Evolutionary conservation across 1,140 invertebrate genomes (phyloP).

Genomic region (Schmidtea mediterranea): DNA sequence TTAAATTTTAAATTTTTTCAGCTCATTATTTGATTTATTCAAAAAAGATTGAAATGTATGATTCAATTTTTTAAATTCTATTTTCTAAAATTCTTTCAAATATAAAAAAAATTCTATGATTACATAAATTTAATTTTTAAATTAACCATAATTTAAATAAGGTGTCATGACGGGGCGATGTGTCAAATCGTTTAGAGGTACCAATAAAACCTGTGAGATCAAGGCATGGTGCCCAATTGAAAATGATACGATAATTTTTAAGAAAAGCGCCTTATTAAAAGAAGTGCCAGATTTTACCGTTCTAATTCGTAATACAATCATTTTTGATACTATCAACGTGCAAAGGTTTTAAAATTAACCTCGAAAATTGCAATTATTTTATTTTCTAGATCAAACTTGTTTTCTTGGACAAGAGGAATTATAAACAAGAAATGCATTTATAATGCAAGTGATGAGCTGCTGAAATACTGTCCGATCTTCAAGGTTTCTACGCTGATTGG

Average conservation of each 20-base stretch:
- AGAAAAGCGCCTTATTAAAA: conserved; percentile 17
- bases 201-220: conserved; percentile 25
- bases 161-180: conserved; percentile 26
- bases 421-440: conserved; percentile 25
- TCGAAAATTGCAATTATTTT: conserved; percentile 1
- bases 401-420: conserved; percentile 17
- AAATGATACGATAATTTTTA: conserved; percentile 15
- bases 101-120: too few species aligned
- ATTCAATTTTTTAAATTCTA: too few species aligned
- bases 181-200: conserved; percentile 17
- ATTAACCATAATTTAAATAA: too few species aligned
- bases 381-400: conserved; percentile 27
- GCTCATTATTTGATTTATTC: too few species aligned
- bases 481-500: conserved; percentile 24
- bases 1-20: too few species aligned
- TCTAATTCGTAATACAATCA: conserved; percentile 31
- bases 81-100: too few species aligned
- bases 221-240: conserved; percentile 32
- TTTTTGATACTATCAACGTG: conserved; percentile 29
- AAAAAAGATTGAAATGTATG: too few species aligned
- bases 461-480: conserved; percentile 30
- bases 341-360: conserved; percentile 18
- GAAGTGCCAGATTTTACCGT: conserved; percentile 29
- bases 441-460: conserved; percentile 15
- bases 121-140: too few species aligned